Evolutionary conservation across 2,888 invertebrate species (phyloP).

Genomic region (Epinotia ramella): DNA sequence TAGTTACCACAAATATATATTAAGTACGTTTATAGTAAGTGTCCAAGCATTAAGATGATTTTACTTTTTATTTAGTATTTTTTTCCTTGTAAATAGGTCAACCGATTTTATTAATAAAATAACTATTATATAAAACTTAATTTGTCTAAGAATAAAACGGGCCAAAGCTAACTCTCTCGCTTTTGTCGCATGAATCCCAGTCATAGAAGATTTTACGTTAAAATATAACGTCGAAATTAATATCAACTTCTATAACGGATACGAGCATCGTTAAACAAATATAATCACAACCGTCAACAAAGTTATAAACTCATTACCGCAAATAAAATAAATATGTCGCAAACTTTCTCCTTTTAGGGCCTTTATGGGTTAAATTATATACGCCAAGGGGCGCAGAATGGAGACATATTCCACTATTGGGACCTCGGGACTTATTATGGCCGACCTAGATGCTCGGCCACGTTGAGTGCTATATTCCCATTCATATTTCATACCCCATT

Average conservation of each 20-base stretch:
- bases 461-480: constrained; percentile 60
- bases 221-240: not conserved
- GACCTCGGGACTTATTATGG: constrained; percentile 72
- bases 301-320: constrained; percentile 66
- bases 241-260: not conserved
- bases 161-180: not conserved
- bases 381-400: constrained; percentile 77
- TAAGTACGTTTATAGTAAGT: too few species aligned
- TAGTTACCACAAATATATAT: too few species aligned
- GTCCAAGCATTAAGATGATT: too few species aligned
- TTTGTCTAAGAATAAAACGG: not conserved
- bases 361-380: constrained; percentile 82
- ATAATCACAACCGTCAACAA: constrained; percentile 56
- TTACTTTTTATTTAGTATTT: too few species aligned
- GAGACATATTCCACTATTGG: constrained; percentile 80
- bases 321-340: constrained; percentile 75
- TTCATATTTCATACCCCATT: constrained; percentile 78
- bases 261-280: constrained; percentile 50
- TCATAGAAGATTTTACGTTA: not conserved
- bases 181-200: not conserved
- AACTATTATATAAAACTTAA: too few species aligned
- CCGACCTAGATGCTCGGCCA: constrained; percentile 64
- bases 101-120: too few species aligned
- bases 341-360: constrained; percentile 76
- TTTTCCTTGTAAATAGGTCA: too few species aligned